phyloP scores from a whole-genome alignment of 2,113 vertebrate species.

The Grantiella picta region DNA sequence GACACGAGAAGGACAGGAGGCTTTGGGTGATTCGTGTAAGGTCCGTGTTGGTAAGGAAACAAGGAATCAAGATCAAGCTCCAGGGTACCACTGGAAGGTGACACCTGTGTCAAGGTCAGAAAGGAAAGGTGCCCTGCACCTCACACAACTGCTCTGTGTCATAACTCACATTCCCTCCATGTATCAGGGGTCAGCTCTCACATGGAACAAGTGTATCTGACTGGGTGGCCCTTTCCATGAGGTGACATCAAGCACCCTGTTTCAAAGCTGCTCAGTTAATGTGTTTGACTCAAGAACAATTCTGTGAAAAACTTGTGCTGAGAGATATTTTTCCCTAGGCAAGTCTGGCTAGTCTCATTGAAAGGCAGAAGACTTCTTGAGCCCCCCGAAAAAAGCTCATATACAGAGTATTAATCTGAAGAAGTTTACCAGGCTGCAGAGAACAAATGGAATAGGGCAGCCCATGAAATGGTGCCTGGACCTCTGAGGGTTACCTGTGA shows the following conservation, averaged over 20 bases:
- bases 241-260: neutral
- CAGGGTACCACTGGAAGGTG: neutral
- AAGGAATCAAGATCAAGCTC: neutral
- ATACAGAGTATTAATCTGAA: neutral
- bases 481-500: neutral
- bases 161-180: accelerated
- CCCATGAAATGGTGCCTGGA: neutral
- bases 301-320: neutral
- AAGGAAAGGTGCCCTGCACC: neutral
- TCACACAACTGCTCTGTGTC: neutral
- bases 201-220: neutral
- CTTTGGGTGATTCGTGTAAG: neutral
- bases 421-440: neutral
- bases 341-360: neutral
- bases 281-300: neutral
- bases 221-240: neutral
- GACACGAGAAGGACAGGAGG: neutral
- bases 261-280: neutral
- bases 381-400: neutral
- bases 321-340: neutral
- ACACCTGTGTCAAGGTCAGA: neutral
- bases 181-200: neutral
- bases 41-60: neutral
- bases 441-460: neutral
- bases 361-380: neutral